Evolutionary conservation across 1,140 invertebrate genomes (phyloP), one percentile per base, ranked within the genome.

Genomic region (Arctopsyche grandis): DNA sequence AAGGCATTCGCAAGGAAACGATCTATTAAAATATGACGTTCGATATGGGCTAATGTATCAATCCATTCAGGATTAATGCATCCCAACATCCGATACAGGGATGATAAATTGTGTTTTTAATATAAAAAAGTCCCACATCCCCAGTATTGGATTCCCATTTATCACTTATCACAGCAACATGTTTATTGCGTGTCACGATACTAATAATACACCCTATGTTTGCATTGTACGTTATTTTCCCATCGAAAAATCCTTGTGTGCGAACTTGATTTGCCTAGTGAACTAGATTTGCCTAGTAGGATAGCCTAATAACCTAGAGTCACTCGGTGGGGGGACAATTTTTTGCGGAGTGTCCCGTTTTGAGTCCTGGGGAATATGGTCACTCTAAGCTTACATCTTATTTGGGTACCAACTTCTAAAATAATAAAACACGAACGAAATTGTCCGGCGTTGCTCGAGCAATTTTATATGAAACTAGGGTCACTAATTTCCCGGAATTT

Each of bases 31-130:
- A 52, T 29, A 71, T 22, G 69, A 71, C 69, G 22, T 66, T 22
- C 63, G 26, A 66, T 66, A 66, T 24, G 16, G 69, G 38, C 9
- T 71, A 71, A 71, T 71, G 69, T 71, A 71, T 71, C 69, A 71
- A 71, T 71, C 69, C 43, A 52, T 71, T 46, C 69, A 71, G 69
- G 46, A 71, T 71, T 71, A 71, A 71, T 71, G 69, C 69, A 71
- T 71, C 69, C 69, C 38, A 24, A 16, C 38, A 71, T 71, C 29
- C 69, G 69, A 71, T 71, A 46, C 38, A 24, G 16, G n/a, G 69
- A 71, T 71, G 69, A 71, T 71, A 71, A 71, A 71, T 71, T 71
- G 38, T 71, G 22, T 52, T 71, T 71, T 71, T 71, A 52, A 71
- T 71, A 71, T 44, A 46, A 71, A 71, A 71, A 71, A 71, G 24